Conservation (phyloP, 1,140 invertebrate species). For the Bombus haemorrhoidalis region DNA sequence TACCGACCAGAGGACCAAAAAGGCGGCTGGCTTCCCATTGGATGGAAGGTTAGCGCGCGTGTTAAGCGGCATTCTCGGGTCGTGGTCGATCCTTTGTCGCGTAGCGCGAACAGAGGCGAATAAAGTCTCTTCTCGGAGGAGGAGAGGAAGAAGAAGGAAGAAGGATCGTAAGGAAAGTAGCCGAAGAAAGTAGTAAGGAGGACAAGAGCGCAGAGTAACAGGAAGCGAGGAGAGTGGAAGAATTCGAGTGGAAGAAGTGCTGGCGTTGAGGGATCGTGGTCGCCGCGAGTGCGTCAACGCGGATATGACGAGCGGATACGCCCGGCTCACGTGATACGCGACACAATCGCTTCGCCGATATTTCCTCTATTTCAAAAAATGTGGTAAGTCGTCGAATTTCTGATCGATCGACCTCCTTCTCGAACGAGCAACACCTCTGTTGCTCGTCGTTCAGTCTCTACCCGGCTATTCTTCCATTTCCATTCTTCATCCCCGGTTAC, state of each 20-base stretch:
- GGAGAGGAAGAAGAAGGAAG: too few relatives aligned
- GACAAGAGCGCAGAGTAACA: not conserved
- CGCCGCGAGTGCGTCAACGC: constrained; percentile 56
- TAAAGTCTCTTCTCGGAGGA: not conserved
- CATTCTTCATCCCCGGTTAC: too few relatives aligned
- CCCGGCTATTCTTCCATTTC: too few relatives aligned
- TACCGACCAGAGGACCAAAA: not conserved
- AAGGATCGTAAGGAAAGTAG: too few relatives aligned
- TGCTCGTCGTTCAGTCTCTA: too few relatives aligned
- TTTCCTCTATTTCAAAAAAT: constrained; percentile 55
- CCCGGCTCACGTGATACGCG: constrained; percentile 74
- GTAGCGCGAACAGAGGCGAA: not conserved
- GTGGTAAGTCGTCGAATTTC: constrained; percentile 55
- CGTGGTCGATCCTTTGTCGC: not conserved
- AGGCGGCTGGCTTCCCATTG: not conserved
- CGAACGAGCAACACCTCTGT: not conserved
- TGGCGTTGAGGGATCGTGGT: constrained; percentile 25
- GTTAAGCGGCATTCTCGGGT: not conserved
- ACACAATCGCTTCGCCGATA: constrained; percentile 43
- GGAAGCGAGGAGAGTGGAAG: not conserved
- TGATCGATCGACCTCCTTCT: not conserved
- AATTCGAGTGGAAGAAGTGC: not conserved
- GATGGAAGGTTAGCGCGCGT: not conserved
- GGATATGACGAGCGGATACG: constrained; percentile 75
- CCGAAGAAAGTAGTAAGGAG: too few relatives aligned